Conservation (phyloP, 1,140 invertebrate genomes). For the Globodera ellingtonae region DNA sequence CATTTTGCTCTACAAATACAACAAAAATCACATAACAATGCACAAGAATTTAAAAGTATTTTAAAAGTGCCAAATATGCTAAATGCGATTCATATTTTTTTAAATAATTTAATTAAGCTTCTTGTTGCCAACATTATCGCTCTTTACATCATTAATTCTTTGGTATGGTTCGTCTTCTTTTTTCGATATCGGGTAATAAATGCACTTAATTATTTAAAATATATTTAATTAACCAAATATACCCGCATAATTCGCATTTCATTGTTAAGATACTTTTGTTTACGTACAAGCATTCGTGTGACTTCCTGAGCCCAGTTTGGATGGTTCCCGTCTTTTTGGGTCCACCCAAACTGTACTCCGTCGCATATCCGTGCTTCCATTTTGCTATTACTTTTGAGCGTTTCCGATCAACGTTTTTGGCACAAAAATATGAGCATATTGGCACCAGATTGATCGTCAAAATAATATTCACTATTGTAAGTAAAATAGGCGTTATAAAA, state of each 20-base stretch:
- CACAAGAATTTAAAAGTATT: background rate
- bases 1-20: background rate
- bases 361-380: conserved; percentile 20
- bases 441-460: background rate
- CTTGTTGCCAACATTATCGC: conserved; percentile 19
- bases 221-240: no score
- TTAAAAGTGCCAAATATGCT: conserved; percentile 8
- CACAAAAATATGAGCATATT: conserved; percentile 13
- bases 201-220: no score
- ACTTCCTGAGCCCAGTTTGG: conserved; percentile 19
- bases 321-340: conserved; percentile 6
- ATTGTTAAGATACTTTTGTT: conserved; percentile 13
- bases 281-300: conserved; percentile 12
- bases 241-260: background rate
- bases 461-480: background rate
- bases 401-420: conserved; percentile 9
- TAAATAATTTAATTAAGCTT: conserved; percentile 3
- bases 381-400: conserved; percentile 24
- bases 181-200: conserved; percentile 19
- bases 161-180: conserved; percentile 10
- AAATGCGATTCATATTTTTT: background rate
- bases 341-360: conserved; percentile 9
- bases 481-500: background rate
- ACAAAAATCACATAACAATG: background rate
- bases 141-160: conserved; percentile 14